Conservation (phyloP, 2,888 invertebrate genomes). For the Drosophila macrospina region DNA sequence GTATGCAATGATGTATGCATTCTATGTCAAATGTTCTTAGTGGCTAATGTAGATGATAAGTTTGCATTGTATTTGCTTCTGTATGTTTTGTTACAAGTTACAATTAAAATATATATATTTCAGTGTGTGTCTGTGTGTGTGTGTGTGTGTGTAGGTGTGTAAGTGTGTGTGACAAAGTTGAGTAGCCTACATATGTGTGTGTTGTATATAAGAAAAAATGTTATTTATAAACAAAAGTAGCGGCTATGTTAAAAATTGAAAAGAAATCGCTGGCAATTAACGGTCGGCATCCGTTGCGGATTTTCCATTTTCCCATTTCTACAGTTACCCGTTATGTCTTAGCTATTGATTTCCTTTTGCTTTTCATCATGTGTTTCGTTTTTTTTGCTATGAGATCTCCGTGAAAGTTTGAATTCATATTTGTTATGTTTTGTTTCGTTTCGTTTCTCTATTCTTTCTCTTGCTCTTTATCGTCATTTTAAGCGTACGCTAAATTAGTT, state of each 20-base stretch:
- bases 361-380: constrained; percentile 51
- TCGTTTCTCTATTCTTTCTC: constrained; percentile 19
- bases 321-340: constrained; percentile 9
- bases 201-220: constrained; percentile 49
- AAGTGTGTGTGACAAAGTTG: constrained; percentile 28
- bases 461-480: constrained; percentile 10
- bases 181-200: constrained; percentile 39
- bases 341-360: constrained; percentile 42
- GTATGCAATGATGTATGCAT: constrained; percentile 20
- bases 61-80: constrained; percentile 52
- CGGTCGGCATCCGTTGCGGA: constrained; percentile 3
- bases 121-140: constrained; percentile 21
- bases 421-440: constrained; percentile 52
- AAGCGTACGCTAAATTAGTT: constrained; percentile 56
- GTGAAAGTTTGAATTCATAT: constrained; percentile 83
- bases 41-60: constrained; percentile 41
- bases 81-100: constrained; percentile 5
- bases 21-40: constrained; percentile 34
- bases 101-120: constrained; percentile 13
- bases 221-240: constrained; percentile 71
- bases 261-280: constrained; percentile 47
- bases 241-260: constrained; percentile 42
- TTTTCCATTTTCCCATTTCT: constrained; percentile 3
- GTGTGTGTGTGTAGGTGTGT: constrained; percentile 17
- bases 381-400: constrained; percentile 83